Conservation (phyloP, 2,113 vertebrate genomes). For the Otolemur garnettii region DNA sequence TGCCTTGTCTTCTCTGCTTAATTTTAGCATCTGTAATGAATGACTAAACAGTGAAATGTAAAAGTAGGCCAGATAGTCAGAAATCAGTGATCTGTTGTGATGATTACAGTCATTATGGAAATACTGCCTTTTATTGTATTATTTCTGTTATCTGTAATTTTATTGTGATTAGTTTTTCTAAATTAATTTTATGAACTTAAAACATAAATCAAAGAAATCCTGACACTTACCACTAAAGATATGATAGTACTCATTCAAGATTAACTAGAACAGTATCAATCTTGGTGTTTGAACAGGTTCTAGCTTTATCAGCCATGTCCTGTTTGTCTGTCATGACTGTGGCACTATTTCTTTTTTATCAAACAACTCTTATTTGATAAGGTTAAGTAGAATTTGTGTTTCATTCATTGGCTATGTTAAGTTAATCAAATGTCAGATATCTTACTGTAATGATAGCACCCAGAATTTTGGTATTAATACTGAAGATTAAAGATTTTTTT, state of each 20-base stretch:
- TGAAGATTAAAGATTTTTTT: not conserved
- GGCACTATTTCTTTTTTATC: not conserved
- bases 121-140: not conserved
- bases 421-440: conserved; percentile 49
- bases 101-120: conserved; percentile 3
- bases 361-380: conserved; percentile 19
- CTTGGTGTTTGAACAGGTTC: conserved; percentile 12
- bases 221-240: conserved; percentile 22
- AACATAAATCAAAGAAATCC: conserved; percentile 51
- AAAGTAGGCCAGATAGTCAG: conserved; percentile 22
- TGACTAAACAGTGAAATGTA: conserved; percentile 4
- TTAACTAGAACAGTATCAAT: not conserved
- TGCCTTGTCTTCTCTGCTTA: not conserved
- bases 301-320: not conserved
- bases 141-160: conserved; percentile 51
- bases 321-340: not conserved
- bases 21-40: conserved; percentile 55
- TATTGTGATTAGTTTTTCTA: conserved; percentile 30
- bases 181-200: conserved; percentile 54
- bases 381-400: conserved; percentile 50
- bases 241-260: conserved; percentile 7
- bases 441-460: not conserved
- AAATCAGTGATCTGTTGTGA: conserved; percentile 11
- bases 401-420: conserved; percentile 15
- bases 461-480: conserved; percentile 15